A percentile compares a stretch with the other conserved stretches of the same genome.
These are phyloP conservation scores for Colostygia pectinataria DNA, from an alignment of 2,888 invertebrate species.

Conservation along the genomic window DNA sequence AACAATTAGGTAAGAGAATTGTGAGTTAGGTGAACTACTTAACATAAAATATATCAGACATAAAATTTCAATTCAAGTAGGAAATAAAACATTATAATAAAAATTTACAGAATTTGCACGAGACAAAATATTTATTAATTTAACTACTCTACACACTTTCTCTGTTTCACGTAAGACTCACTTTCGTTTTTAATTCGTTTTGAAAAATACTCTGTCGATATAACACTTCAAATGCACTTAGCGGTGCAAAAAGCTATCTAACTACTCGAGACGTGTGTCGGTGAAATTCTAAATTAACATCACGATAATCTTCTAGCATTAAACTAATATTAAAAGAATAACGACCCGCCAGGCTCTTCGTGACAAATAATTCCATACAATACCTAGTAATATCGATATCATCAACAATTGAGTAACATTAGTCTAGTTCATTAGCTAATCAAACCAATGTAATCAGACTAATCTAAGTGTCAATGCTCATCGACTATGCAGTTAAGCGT, in stretches of 20 bases:
- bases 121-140: neutral
- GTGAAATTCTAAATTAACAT: neutral
- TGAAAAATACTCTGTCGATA: constrained; percentile 6
- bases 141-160: constrained; percentile 15
- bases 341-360: neutral
- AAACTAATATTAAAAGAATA: too few relatives aligned
- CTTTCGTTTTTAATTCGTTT: constrained; percentile 15
- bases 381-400: neutral
- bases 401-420: neutral
- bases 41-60: too few relatives aligned
- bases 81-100: neutral
- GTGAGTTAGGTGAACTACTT: too few relatives aligned
- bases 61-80: neutral
- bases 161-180: constrained; percentile 12
- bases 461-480: constrained; percentile 18
- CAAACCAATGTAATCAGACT: constrained; percentile 12
- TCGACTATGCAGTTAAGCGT: constrained; percentile 10
- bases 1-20: too few relatives aligned
- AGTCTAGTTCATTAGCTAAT: constrained; percentile 17
- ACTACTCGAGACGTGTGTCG: neutral
- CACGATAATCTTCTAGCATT: too few relatives aligned
- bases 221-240: constrained; percentile 6
- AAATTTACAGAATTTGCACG: neutral
- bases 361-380: neutral
- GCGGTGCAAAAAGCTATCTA: neutral